Evolutionary conservation across 2,113 vertebrate genomes (phyloP).

Genomic region (Oreocharis arfaki): DNA sequence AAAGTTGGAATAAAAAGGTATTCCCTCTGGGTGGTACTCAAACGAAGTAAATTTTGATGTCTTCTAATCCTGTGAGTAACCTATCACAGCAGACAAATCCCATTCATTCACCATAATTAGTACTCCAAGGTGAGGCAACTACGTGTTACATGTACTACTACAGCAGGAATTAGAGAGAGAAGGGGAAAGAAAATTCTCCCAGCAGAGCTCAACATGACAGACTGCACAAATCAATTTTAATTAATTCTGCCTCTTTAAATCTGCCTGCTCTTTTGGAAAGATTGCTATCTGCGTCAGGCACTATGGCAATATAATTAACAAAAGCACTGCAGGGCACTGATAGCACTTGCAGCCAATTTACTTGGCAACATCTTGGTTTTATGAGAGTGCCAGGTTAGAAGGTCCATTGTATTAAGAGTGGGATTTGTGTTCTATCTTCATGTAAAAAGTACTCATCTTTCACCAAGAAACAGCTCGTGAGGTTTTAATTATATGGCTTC

Average conservation of each 20-base stretch:
- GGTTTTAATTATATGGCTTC: conserved; percentile 14
- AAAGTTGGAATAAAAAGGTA: background rate
- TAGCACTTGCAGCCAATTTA: conserved; percentile 25
- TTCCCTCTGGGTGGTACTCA: conserved; percentile 4
- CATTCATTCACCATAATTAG: conserved; percentile 50
- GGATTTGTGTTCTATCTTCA: background rate
- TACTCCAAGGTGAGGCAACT: conserved; percentile 40
- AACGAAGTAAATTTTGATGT: conserved; percentile 43
- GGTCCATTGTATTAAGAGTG: background rate
- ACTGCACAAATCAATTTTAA: conserved; percentile 75
- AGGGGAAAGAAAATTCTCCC: conserved; percentile 29
- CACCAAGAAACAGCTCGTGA: background rate
- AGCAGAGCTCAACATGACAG: conserved; percentile 48
- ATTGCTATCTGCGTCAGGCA: conserved; percentile 59
- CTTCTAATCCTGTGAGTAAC: conserved; percentile 20
- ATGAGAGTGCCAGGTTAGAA: conserved; percentile 7
- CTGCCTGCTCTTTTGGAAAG: conserved; percentile 66
- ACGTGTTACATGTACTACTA: conserved; percentile 34
- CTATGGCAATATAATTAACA: conserved; percentile 70
- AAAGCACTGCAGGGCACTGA: conserved; percentile 56
- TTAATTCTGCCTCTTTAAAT: conserved; percentile 77
- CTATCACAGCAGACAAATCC: conserved; percentile 11
- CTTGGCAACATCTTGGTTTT: background rate
- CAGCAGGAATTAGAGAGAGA: background rate
- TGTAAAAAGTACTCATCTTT: conserved; percentile 3